Base-by-base conservation (phyloP, 2,888 invertebrate genomes). In the Phlogophora meticulosa region DNA sequence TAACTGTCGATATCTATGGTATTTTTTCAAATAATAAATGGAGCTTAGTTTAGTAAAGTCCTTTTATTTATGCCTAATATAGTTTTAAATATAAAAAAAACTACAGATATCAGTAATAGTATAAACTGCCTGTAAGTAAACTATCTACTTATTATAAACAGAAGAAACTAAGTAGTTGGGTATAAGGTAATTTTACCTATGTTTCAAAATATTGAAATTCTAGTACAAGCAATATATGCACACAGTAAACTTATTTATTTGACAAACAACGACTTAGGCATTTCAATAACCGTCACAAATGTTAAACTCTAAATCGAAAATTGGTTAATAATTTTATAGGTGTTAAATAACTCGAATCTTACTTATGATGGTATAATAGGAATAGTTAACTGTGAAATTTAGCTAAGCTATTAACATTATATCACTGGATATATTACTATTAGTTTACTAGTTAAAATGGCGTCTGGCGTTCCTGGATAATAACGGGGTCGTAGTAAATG, bases 331-430 rank as follows among this genome's bases (percentile, higher is more conserved):
- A 53, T 32, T 65, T 38, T 20, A 53, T 34, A 15, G 22, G 36
- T 20, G 22, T 28, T 36, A 28, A 24, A 53, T 53, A 53, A 45
- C 20, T 43, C 32, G 2, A 61, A 4, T 28, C 2, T 10, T n/a
- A 59, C 4, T 17, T 32, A 61, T n/a, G 48, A 28, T 24, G 22
- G 42, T 53, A 40, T 63, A 64, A 70, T 38, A 43, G 48, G 24
- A 17, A 42, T 10, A 55, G 24, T 63, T 68, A 58, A 72, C 22
- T 52, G 42, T 46, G 56, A 52, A 59, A 73, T 81, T 65, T 45
- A 60, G 38, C 17, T 58, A n/a, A 46, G 45, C 40, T 73, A 77
- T 67, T 73, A 73, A 48, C 64, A 58, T 13, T 63, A 55, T 60
- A 72, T 70, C 57, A 28, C 28, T 28, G 2, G 28, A 5, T 28